These are phyloP conservation scores for Danio tinwini DNA, from an alignment of 2,797 vertebrate genomes.

Conservation along the genomic window DNA sequence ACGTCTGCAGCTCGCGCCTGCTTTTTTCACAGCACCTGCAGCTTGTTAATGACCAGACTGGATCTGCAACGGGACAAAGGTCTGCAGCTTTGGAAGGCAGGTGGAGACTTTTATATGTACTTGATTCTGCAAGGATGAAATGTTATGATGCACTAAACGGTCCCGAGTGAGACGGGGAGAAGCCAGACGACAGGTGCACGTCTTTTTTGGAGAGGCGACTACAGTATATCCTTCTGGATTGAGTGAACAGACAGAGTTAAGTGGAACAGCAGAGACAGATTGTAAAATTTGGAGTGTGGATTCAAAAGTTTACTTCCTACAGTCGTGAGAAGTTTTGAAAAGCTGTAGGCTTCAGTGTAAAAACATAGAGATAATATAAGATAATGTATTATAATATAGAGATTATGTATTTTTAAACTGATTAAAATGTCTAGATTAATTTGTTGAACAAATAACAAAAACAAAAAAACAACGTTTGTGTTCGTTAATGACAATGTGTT, in stretches of 20 bases:
- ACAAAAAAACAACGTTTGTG: not conserved
- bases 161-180: constrained; percentile 42
- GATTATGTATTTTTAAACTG: not conserved
- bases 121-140: constrained; percentile 39
- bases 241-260: constrained; percentile 45
- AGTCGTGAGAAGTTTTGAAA: not conserved
- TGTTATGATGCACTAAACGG: constrained; percentile 40
- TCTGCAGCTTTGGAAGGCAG: constrained; percentile 45
- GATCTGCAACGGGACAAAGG: not conserved
- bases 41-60: constrained; percentile 48
- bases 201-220: constrained; percentile 13
- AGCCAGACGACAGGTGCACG: constrained; percentile 58
- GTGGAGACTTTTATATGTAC: constrained; percentile 49
- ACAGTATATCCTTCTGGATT: constrained; percentile 41
- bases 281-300: constrained; percentile 45
- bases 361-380: not conserved
- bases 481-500: not conserved
- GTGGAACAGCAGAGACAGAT: constrained; percentile 37
- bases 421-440: not conserved
- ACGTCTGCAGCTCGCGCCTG: constrained; percentile 29
- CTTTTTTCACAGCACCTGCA: constrained; percentile 40
- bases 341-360: not conserved
- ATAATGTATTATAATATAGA: no score
- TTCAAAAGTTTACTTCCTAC: constrained; percentile 29
- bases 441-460: not conserved